Evolutionary conservation across 30 jellyfish, hydroid and myxozoan species (phyloP).

Genomic region (Clytia hemisphaerica): DNA sequence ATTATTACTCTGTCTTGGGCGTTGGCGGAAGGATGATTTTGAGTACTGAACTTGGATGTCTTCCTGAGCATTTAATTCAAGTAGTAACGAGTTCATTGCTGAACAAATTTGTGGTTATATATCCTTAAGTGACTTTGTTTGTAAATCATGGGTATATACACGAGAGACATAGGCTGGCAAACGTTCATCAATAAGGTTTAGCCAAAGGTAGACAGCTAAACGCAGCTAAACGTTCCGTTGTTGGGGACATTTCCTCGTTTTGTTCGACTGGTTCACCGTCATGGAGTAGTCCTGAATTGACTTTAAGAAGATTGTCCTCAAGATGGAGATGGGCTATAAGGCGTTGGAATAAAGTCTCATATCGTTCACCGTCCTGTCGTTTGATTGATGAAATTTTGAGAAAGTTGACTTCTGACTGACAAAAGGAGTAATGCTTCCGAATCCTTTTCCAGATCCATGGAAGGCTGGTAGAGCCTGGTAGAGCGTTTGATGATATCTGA

Average conservation of each 20-base stretch:
- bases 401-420: background rate
- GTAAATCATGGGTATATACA: background rate
- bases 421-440: background rate
- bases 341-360: too few species aligned
- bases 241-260: slow-evolving; percentile 1
- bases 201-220: background rate
- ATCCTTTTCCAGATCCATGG: background rate
- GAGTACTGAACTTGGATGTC: too few species aligned
- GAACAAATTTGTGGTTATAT: too few species aligned
- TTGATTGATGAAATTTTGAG: background rate
- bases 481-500: background rate
- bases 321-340: too few species aligned
- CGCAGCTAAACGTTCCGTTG: too few species aligned
- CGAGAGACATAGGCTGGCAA: background rate
- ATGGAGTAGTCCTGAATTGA: background rate
- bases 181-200: background rate
- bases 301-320: too few species aligned
- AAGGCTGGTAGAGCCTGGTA: too few species aligned
- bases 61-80: too few species aligned
- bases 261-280: background rate
- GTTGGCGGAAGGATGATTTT: too few species aligned
- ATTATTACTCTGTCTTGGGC: too few species aligned
- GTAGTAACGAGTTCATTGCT: too few species aligned
- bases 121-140: background rate
- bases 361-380: too few species aligned